These are phyloP conservation scores for Nineta flava DNA, from an alignment of 2,888 invertebrate genomes.

Conservation along the genomic window DNA sequence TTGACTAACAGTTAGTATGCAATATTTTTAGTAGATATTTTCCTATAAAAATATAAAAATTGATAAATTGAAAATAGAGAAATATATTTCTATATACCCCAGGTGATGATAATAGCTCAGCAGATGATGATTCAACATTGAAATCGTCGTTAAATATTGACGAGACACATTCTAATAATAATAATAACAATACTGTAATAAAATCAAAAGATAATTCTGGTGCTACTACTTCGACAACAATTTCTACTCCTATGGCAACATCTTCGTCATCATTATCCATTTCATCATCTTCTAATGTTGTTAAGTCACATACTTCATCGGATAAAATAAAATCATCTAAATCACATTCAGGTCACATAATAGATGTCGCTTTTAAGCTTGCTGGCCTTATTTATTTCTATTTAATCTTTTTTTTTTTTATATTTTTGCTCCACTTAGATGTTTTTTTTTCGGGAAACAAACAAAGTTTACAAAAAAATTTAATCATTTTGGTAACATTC, in stretches of 20 bases:
- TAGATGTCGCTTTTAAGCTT: conserved; percentile 2
- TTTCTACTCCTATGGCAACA: conserved; percentile 21
- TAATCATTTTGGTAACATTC: too few species aligned
- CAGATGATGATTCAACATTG: conserved; percentile 3
- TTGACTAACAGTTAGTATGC: too few species aligned
- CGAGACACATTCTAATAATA: conserved; percentile 33
- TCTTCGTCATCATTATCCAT: conserved; percentile 26
- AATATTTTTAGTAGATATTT: too few species aligned
- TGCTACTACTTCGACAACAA: background rate
- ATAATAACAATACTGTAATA: conserved; percentile 28
- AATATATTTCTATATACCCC: too few species aligned
- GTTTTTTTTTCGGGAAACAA: background rate
- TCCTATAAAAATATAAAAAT: too few species aligned
- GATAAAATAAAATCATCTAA: conserved; percentile 7
- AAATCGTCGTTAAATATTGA: conserved; percentile 8
- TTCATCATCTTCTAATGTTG: conserved; percentile 19
- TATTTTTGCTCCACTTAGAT: background rate
- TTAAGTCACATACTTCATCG: background rate
- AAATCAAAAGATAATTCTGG: background rate
- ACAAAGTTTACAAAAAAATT: background rate
- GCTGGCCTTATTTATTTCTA: background rate
- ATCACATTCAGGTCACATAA: conserved; percentile 2
- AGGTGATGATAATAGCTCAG: conserved; percentile 1
- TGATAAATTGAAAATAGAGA: too few species aligned
- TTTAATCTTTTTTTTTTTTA: background rate